These are phyloP conservation scores for Pseudolaguvia tuberculata DNA, from an alignment of 2,113 vertebrate species.

Conservation along the genomic window DNA sequence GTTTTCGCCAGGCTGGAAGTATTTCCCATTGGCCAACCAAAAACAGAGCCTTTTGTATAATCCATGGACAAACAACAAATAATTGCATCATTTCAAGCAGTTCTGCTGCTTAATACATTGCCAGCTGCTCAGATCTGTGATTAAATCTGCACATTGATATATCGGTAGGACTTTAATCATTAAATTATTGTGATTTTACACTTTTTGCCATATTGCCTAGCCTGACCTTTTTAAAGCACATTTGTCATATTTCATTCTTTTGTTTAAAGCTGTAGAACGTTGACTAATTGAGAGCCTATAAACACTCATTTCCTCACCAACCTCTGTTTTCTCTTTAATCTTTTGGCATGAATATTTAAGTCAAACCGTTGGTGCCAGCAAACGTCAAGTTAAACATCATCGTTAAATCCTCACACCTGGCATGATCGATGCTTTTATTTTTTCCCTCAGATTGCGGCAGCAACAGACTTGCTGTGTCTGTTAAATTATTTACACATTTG, in stretches of 20 bases:
- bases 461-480: not conserved
- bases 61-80: too few species aligned
- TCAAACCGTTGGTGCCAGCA: not conserved
- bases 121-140: too few species aligned
- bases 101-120: too few species aligned
- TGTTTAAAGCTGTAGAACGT: not conserved
- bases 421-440: not conserved
- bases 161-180: too few species aligned
- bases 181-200: too few species aligned
- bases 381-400: not conserved
- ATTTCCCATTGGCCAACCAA: too few species aligned
- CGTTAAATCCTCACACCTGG: not conserved
- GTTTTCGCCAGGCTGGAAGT: too few species aligned
- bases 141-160: too few species aligned
- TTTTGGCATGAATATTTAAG: constrained; percentile 4
- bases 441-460: not conserved
- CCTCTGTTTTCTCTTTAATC: not conserved
- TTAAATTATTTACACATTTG: not conserved
- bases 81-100: too few species aligned
- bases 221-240: not conserved
- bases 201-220: too few species aligned
- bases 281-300: not conserved
- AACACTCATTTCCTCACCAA: constrained; percentile 2
- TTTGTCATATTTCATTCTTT: not conserved
- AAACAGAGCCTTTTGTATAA: too few species aligned